phyloP scores from a whole-genome alignment of 2,113 vertebrate genomes.

The Lanius ludovicianus region DNA sequence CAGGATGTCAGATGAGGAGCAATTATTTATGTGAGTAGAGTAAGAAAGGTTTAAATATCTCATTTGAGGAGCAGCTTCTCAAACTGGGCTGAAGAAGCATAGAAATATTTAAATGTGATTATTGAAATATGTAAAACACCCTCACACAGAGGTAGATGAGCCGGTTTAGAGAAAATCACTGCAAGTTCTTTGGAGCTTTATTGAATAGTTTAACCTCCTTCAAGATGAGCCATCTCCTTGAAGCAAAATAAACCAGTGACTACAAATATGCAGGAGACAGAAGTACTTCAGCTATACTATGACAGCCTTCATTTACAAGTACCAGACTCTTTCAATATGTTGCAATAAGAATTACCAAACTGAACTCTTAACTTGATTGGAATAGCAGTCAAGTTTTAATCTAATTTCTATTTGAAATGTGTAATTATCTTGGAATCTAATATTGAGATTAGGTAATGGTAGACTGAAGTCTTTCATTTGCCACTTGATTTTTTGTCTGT shows the following conservation, averaged over 20 bases:
- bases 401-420: not conserved
- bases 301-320: not conserved
- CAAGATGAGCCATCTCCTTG: not conserved
- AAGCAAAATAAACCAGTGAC: not conserved
- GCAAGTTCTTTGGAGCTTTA: not conserved
- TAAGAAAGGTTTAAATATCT: not conserved
- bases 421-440: not conserved
- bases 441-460: not conserved
- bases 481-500: not conserved
- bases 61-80: not conserved
- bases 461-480: not conserved
- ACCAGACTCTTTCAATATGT: not conserved
- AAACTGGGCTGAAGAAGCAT: not conserved
- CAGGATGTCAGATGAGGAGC: not conserved
- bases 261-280: not conserved
- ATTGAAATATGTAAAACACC: not conserved
- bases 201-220: rapidly evolving
- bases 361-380: not conserved
- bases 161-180: not conserved
- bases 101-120: not conserved
- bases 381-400: not conserved
- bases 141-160: not conserved
- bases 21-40: not conserved
- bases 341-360: not conserved
- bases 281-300: not conserved